phyloP scores from a whole-genome alignment of 2,888 invertebrate genomes.

The Cataglyphis rosenhaueri region DNA sequence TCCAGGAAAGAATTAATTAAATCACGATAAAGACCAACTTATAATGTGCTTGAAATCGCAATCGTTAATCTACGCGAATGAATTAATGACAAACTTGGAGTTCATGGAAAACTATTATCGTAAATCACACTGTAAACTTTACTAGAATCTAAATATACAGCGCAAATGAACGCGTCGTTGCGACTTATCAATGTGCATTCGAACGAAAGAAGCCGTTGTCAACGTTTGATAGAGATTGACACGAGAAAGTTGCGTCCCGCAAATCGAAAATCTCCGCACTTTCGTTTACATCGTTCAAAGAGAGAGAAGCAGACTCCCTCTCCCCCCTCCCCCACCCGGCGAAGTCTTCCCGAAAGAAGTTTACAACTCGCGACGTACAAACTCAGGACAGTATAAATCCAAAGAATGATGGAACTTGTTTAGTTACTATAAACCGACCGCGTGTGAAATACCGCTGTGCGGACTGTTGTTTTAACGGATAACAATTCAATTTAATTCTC shows the following conservation, averaged over 20 bases:
- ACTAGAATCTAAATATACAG: conserved; percentile 39
- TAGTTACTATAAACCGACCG: not conserved
- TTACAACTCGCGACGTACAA: conserved; percentile 52
- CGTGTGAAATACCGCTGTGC: not conserved
- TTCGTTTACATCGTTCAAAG: conserved; percentile 60
- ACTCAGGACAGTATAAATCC: conserved; percentile 40
- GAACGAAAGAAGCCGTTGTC: conserved; percentile 43
- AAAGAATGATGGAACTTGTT: conserved; percentile 47
- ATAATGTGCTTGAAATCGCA: conserved; percentile 36
- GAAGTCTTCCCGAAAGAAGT: conserved; percentile 61
- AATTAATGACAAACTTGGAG: conserved; percentile 47
- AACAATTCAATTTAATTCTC: not conserved
- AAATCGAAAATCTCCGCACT: conserved; percentile 72
- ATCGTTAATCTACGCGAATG: conserved; percentile 19
- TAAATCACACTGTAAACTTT: conserved; percentile 46
- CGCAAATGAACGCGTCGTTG: conserved; percentile 20
- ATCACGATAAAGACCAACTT: conserved; percentile 40
- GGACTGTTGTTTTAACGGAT: not conserved
- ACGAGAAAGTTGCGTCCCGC: conserved; percentile 54
- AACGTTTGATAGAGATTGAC: conserved; percentile 68
- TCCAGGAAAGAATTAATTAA: conserved; percentile 33
- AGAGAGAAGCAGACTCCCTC: not conserved
- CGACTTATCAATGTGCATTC: conserved; percentile 50
- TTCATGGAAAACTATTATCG: conserved; percentile 27
- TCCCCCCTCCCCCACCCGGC: not conserved